A percentile compares a stretch with the other conserved stretches of the same genome.
These are phyloP conservation scores for Anhinga rufa DNA, from an alignment of 2,113 vertebrate genomes.

Conservation along the genomic window DNA sequence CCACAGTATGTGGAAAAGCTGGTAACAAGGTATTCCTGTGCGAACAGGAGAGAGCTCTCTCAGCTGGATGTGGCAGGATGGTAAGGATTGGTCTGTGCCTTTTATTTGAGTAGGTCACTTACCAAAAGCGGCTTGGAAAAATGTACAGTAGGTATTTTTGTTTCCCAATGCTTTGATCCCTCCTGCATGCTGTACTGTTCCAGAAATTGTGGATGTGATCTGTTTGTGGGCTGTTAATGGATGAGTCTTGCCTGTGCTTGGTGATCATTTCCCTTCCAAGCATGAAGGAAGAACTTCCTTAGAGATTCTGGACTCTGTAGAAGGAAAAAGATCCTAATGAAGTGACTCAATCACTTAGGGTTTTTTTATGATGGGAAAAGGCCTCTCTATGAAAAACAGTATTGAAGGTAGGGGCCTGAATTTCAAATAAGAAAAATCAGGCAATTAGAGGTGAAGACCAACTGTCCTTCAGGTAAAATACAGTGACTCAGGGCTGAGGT, in stretches of 20 bases:
- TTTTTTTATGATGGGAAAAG: too few species aligned
- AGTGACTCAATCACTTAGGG: background rate
- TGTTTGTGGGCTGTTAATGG: background rate
- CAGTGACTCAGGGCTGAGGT: background rate
- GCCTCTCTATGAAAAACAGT: background rate
- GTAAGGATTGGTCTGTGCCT: background rate
- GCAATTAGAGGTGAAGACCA: background rate
- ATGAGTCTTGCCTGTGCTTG: background rate
- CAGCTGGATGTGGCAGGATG: accelerated
- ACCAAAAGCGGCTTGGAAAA: background rate
- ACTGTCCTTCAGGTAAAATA: background rate
- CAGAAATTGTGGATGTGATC: background rate
- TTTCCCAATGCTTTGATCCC: background rate
- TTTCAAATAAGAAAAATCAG: background rate
- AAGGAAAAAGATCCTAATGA: background rate
- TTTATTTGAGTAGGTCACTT: background rate
- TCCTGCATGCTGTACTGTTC: background rate
- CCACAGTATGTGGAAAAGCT: too few species aligned
- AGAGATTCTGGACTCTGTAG: background rate
- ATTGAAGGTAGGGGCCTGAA: background rate
- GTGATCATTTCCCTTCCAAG: background rate
- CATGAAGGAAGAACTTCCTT: background rate
- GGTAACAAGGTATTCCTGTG: too few species aligned
- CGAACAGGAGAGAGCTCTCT: background rate
- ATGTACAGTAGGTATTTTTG: background rate